Evolutionary conservation across 2,888 invertebrate species (phyloP), one percentile per base, ranked within the genome.

Genomic region (Apamea anceps): DNA sequence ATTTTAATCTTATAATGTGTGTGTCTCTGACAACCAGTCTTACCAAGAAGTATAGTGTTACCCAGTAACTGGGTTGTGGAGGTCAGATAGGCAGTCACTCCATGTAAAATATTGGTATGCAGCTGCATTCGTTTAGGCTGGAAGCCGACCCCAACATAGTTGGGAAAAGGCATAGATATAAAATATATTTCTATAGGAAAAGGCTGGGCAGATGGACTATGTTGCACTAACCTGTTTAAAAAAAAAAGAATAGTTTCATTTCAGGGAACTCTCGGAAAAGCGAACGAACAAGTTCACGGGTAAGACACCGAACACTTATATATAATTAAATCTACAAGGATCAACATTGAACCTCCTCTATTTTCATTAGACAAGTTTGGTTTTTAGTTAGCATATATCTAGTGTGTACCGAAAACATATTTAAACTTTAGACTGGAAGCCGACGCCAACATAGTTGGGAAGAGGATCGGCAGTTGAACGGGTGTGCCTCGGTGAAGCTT

Each of bases 281-380:
- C 4, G 0, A 60, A 28, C 2, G 15, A 28, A 42, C 21, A 8
- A 28, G 48, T 18, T n/a, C 6, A n/a, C 15, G 15, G 21, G 32
- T 77, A 32, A 54, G 15, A 54, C 21, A 21, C 54, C 25, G n/a
- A 68, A 79, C 18, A 51, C 63, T 45, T 42, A 28, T n/a, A n/a
- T 18, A 51, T 21, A 25, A 57, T 25, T 57, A 10, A 57, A 25
- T 25, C 32, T 42, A 51, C 85, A 85, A 66, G 42, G 28, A 3
- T 63, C 13, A 32, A 60, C 8, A 32, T 65, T 62, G 37, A 12
- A 15, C 57, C 62, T 62, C 32, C 28, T 62, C n/a, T 62, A 57
- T 66, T 73, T 75, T 86, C 65, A 78, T 60, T 28, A 57, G n/a
- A 13, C n/a, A 57, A 57, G 10, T n/a, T 57, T 25, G 12, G 57